Conservation (phyloP, 37 sponge, comb jelly and placozoan species). For the Petrosia ficiformis region DNA sequence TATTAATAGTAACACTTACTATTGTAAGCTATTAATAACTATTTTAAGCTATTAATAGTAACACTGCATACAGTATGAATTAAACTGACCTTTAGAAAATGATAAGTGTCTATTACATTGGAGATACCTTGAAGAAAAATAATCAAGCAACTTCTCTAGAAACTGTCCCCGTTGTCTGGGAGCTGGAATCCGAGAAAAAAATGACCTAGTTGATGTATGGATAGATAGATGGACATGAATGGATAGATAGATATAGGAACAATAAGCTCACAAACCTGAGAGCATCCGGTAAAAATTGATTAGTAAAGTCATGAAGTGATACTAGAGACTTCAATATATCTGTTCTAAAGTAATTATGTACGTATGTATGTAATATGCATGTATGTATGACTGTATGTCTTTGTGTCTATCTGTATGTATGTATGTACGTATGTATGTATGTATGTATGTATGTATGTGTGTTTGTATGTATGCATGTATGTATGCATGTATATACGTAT, state of each 20-base stretch:
- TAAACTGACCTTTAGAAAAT: conserved; percentile 56
- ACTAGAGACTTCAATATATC: conserved; percentile 59
- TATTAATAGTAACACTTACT: too few species aligned
- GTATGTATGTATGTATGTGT: too few species aligned
- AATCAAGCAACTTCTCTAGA: conserved; percentile 50
- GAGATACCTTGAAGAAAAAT: conserved; percentile 55
- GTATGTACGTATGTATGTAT: neutral
- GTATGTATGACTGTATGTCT: too few species aligned
- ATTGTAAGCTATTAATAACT: too few species aligned
- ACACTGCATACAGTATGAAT: too few species aligned
- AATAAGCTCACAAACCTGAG: conserved; percentile 21
- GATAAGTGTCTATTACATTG: conserved; percentile 42
- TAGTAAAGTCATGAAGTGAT: conserved; percentile 30
- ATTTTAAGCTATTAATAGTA: too few species aligned
- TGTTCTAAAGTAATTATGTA: neutral
- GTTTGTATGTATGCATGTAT: conserved; percentile 7
- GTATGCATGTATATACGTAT: conserved; percentile 14
- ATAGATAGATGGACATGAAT: neutral
- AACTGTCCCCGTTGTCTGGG: conserved; percentile 59
- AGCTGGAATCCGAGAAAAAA: conserved; percentile 77
- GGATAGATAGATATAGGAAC: neutral
- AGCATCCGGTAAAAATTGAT: conserved; percentile 76
- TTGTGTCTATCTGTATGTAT: too few species aligned
- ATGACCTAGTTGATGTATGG: conserved; percentile 21
- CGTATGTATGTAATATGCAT: too few species aligned